Percentiles rank a stretch among this genome's conserved stretches.
These are phyloP conservation scores for Axis porcinus DNA, from an alignment of 2,113 vertebrate species.

Conservation along the genomic window DNA sequence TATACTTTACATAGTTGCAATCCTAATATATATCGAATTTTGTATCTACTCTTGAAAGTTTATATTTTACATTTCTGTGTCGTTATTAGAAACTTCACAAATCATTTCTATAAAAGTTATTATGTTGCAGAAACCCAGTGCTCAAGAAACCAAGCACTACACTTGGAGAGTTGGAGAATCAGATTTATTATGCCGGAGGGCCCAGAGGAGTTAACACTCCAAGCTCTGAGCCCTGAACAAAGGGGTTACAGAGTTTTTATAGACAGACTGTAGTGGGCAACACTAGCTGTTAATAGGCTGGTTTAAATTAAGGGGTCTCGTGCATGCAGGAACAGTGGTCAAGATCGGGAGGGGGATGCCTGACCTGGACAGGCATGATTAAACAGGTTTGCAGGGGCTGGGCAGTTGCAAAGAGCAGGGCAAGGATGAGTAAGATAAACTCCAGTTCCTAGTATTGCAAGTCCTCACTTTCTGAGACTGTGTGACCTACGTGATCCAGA, in stretches of 20 bases:
- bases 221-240: neutral
- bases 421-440: neutral
- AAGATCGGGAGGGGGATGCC: neutral
- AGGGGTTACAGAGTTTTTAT: neutral
- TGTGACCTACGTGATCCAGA: rapidly evolving
- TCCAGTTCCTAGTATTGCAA: neutral
- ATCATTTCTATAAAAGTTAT: neutral
- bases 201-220: neutral
- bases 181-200: rapidly evolving
- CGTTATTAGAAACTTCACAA: neutral
- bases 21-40: neutral
- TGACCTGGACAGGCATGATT: neutral
- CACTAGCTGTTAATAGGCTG: neutral
- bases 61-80: neutral
- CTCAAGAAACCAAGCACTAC: neutral
- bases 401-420: rapidly evolving
- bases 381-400: neutral
- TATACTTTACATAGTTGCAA: neutral
- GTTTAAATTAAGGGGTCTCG: neutral
- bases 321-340: neutral
- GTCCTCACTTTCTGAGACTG: neutral
- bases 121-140: neutral
- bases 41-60: neutral
- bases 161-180: neutral
- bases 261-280: neutral